phyloP scores from a whole-genome alignment of 2,888 invertebrate species.

The Pseudanteris insignis region DNA sequence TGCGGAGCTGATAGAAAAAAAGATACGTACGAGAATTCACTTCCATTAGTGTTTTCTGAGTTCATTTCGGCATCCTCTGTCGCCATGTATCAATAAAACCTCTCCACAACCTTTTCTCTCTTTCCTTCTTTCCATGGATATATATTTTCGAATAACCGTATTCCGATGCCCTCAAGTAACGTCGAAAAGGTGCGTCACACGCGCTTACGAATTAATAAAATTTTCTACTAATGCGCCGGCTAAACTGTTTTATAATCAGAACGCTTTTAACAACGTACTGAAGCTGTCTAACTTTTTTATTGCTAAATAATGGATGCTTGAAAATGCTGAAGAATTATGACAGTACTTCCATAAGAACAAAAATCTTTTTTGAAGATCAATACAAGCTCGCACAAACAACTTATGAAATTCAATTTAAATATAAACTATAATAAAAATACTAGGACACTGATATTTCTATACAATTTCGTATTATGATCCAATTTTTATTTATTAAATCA shows the following conservation, averaged over 20 bases:
- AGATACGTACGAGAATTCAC: constrained; percentile 41
- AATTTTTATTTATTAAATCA: too few species aligned
- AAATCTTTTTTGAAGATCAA: too few species aligned
- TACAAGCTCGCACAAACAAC: too few species aligned
- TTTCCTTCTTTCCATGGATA: constrained; percentile 9
- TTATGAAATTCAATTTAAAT: too few species aligned
- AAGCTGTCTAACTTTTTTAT: constrained; percentile 17
- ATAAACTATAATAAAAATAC: too few species aligned
- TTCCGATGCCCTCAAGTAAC: constrained; percentile 25
- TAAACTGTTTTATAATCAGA: constrained; percentile 38
- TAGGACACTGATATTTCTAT: too few species aligned
- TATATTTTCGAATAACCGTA: constrained; percentile 18
- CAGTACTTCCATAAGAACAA: too few species aligned
- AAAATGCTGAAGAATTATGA: not conserved
- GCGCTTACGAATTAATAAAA: constrained; percentile 41
- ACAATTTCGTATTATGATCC: too few species aligned
- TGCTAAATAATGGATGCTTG: constrained; percentile 20
- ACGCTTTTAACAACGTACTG: constrained; percentile 37
- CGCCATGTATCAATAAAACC: constrained; percentile 56
- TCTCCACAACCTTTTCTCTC: constrained; percentile 14
- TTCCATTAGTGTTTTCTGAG: constrained; percentile 53
- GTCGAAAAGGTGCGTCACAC: constrained; percentile 40
- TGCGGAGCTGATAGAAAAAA: constrained; percentile 36
- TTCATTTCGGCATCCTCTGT: constrained; percentile 48
- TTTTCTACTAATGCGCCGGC: constrained; percentile 35